Evolutionary conservation across 2,888 invertebrate species (phyloP).

Genomic region (Leucoma salicis): DNA sequence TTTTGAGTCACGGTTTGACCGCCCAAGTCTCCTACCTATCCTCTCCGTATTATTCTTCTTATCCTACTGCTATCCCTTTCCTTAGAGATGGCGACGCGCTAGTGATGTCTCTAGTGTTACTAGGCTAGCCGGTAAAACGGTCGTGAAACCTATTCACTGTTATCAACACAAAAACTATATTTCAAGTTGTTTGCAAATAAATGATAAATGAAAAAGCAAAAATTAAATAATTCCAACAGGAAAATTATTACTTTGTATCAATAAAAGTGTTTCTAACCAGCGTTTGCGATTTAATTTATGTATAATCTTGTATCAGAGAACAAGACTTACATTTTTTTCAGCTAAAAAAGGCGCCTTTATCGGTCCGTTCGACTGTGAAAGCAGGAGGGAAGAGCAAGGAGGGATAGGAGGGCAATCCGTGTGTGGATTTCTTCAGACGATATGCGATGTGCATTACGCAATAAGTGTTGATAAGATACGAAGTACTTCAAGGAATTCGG

Average conservation of each 20-base stretch:
- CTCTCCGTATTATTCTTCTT: too few relatives aligned
- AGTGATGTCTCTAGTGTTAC: too few relatives aligned
- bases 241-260: not conserved
- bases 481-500: constrained; percentile 11
- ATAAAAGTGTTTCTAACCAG: constrained; percentile 6
- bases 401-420: constrained; percentile 14
- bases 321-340: constrained; percentile 16
- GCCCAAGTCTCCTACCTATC: too few relatives aligned
- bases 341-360: constrained; percentile 14
- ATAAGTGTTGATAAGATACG: constrained; percentile 29
- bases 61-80: too few relatives aligned
- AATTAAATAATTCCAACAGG: too few relatives aligned
- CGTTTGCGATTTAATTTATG: constrained; percentile 16
- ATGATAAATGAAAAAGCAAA: too few relatives aligned
- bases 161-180: too few relatives aligned
- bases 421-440: constrained; percentile 25
- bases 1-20: too few relatives aligned
- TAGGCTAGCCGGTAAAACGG: too few relatives aligned
- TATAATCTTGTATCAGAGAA: constrained; percentile 18
- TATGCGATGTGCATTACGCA: constrained; percentile 22
- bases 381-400: constrained; percentile 2
- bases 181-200: too few relatives aligned
- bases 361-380: constrained; percentile 9
- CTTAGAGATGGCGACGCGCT: too few relatives aligned
- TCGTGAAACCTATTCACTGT: too few relatives aligned